phyloP scores from a whole-genome alignment of 2,888 invertebrate genomes.

The Lampropteryx suffumata region DNA sequence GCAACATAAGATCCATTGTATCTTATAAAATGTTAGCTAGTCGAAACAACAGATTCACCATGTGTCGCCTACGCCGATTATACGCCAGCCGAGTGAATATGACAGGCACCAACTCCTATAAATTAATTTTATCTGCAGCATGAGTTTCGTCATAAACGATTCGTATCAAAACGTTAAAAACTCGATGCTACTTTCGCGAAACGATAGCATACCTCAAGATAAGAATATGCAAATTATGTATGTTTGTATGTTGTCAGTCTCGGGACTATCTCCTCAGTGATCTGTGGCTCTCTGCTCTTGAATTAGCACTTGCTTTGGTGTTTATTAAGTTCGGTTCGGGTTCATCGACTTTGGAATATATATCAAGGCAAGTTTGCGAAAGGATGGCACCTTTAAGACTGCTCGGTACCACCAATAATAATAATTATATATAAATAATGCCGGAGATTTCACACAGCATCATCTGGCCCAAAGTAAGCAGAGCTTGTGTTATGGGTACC shows the following conservation, averaged over 20 bases:
- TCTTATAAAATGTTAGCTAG: no score
- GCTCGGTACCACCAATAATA: no score
- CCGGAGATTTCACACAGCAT: no score
- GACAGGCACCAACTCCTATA: not conserved
- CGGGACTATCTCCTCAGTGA: conserved; percentile 8
- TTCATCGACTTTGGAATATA: no score
- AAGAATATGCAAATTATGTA: conserved; percentile 17
- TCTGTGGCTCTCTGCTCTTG: conserved; percentile 16
- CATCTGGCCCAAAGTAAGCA: no score
- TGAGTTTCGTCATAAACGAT: conserved; percentile 29
- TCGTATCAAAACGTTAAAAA: conserved; percentile 28
- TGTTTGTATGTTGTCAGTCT: conserved; percentile 15
- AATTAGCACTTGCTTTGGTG: conserved; percentile 18
- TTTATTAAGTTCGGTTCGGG: no score
- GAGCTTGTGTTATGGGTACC: no score
- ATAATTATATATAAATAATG: no score
- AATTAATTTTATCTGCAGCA: conserved; percentile 12
- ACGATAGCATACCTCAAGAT: conserved; percentile 28
- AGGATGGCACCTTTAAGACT: no score
- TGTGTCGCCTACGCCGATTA: not conserved
- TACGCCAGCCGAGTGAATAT: not conserved
- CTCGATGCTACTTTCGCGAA: conserved; percentile 26
- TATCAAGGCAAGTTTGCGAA: no score
- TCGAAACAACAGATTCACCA: no score
- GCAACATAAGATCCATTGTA: no score